Evolutionary conservation across 2,797 vertebrate species (phyloP).

Genomic region (Zenarchopterus dispar): DNA sequence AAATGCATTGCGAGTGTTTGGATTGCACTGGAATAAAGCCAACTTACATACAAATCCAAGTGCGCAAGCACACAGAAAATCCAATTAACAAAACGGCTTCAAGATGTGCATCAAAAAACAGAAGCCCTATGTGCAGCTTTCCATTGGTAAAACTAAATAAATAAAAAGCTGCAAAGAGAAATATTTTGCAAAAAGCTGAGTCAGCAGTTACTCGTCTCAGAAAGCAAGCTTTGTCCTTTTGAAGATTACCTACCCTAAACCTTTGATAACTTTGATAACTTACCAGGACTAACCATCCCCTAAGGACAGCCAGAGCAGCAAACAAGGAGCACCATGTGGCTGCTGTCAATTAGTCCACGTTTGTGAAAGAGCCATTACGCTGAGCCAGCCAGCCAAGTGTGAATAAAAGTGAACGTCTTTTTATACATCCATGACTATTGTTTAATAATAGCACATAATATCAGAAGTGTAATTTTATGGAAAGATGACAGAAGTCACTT

Average conservation of each 20-base stretch:
- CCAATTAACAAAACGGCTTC: slow-evolving; percentile 19
- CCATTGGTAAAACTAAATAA: not conserved
- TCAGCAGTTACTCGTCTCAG: slow-evolving; percentile 2
- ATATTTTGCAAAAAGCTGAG: not conserved
- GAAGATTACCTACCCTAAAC: not conserved
- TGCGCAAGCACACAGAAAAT: slow-evolving; percentile 19
- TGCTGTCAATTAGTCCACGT: slow-evolving; percentile 17
- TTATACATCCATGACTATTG: not conserved
- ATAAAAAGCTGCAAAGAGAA: not conserved
- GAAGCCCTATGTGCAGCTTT: not conserved
- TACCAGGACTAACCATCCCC: not conserved
- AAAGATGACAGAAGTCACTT: not conserved
- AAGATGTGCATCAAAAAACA: slow-evolving; percentile 15
- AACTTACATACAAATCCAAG: slow-evolving; percentile 32
- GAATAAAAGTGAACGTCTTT: slow-evolving; percentile 6
- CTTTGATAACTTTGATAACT: not conserved
- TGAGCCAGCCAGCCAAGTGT: not conserved
- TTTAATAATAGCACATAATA: slow-evolving; percentile 2
- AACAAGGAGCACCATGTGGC: slow-evolving; percentile 25
- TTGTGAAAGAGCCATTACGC: slow-evolving; percentile 10
- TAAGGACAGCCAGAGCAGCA: not conserved
- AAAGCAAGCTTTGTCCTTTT: not conserved
- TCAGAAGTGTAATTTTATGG: not conserved
- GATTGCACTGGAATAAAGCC: slow-evolving; percentile 43
- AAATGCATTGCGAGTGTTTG: slow-evolving; percentile 23